Percentiles rank a stretch among this genome's conserved stretches.
These are phyloP conservation scores for Probosciger aterrimus DNA, from an alignment of 2,113 vertebrate genomes.

Conservation along the genomic window DNA sequence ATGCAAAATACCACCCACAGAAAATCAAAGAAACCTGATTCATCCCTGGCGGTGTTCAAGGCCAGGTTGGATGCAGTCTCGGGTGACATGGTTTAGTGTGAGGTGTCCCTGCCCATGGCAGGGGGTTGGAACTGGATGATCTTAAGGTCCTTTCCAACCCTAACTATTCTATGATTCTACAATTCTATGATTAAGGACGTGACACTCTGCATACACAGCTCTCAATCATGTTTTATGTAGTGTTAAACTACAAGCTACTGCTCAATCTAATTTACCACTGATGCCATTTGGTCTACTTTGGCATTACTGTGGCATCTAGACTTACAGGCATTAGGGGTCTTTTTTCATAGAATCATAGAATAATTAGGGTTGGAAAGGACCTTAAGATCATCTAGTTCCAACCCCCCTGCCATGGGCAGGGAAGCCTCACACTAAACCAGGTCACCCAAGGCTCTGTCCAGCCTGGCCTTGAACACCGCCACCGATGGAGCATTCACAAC, in stretches of 20 bases:
- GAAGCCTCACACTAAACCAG: no score
- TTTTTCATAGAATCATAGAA: no score
- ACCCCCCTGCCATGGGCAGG: no score
- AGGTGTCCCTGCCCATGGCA: neutral
- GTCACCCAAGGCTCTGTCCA: no score
- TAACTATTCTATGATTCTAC: neutral
- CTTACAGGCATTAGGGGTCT: neutral
- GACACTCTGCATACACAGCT: neutral
- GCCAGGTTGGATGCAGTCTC: neutral
- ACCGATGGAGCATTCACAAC: no score
- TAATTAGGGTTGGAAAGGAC: no score
- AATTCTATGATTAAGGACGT: neutral
- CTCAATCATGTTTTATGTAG: neutral
- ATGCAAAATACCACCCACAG: neutral
- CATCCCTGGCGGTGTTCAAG: neutral
- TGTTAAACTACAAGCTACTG: neutral
- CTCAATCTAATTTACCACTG: neutral
- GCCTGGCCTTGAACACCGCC: no score
- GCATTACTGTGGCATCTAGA: neutral
- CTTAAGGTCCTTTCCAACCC: neutral
- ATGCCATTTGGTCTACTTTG: neutral
- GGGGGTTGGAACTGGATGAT: neutral
- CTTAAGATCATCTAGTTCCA: no score
- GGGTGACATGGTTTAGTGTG: neutral
- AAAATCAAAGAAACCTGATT: neutral